A percentile compares a stretch with the other conserved stretches of the same genome.
phyloP scores from a whole-genome alignment of 2,113 vertebrate genomes.

The Platysternon megacephalum region DNA sequence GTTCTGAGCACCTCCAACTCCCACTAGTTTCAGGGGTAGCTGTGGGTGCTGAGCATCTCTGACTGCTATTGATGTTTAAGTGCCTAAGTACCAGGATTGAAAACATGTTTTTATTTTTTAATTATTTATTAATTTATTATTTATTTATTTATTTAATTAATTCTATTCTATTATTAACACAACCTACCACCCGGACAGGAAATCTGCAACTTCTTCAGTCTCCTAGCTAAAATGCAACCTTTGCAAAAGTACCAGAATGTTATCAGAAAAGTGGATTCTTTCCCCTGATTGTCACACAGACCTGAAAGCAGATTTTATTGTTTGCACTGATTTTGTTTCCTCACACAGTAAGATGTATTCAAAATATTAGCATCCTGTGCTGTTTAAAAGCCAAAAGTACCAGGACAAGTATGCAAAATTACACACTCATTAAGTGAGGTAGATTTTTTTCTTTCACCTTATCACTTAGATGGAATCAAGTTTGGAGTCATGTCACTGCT shows the following conservation, averaged over 20 bases:
- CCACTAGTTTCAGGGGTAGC: background rate
- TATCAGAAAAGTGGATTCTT: background rate
- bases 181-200: background rate
- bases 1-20: background rate
- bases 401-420: background rate
- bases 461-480: background rate
- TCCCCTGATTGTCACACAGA: background rate
- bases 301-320: background rate
- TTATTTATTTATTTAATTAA: background rate
- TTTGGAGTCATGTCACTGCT: background rate
- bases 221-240: background rate
- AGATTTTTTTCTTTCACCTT: background rate
- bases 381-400: background rate
- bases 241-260: background rate
- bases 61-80: background rate
- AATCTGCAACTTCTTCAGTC: background rate
- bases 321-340: background rate
- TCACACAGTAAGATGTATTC: accelerated
- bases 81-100: background rate
- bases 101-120: background rate
- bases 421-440: accelerated
- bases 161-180: background rate
- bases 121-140: background rate
- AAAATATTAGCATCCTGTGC: background rate
- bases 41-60: background rate